These are phyloP conservation scores for Crotalus tigris DNA, from an alignment of 2,113 vertebrate species.

Conservation along the genomic window DNA sequence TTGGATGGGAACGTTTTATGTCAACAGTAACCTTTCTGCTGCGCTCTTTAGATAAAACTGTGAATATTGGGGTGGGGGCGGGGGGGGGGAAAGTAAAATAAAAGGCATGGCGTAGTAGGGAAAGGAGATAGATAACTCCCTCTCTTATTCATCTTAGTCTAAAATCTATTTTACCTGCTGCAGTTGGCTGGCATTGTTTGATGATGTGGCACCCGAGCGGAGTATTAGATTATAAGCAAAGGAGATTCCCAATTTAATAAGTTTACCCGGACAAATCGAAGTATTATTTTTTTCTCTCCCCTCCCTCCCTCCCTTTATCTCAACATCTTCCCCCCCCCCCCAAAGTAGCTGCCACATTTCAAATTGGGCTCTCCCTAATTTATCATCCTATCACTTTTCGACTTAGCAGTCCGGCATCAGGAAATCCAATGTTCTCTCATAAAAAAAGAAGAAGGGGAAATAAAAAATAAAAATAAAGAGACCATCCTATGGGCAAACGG, in stretches of 20 bases:
- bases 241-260: constrained; percentile 76
- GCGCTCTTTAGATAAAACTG: constrained; percentile 69
- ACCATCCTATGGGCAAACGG: constrained; percentile 73
- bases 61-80: constrained; percentile 52
- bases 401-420: constrained; percentile 75
- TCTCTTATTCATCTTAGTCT: constrained; percentile 74
- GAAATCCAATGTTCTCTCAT: constrained; percentile 80
- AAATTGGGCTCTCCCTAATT: constrained; percentile 71
- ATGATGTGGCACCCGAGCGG: constrained; percentile 66
- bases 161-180: constrained; percentile 74
- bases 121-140: constrained; percentile 63
- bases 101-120: constrained; percentile 27
- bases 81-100: neutral
- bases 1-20: constrained; percentile 65
- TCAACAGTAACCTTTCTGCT: constrained; percentile 69
- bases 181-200: constrained; percentile 68
- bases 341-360: constrained; percentile 72
- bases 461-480: constrained; percentile 40
- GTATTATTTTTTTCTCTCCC: constrained; percentile 21
- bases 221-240: constrained; percentile 66
- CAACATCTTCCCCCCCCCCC: constrained; percentile 49
- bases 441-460: constrained; percentile 49
- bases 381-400: constrained; percentile 72
- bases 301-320: constrained; percentile 53
- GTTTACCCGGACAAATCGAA: constrained; percentile 64